These are phyloP conservation scores for Tupiocoris notatus DNA, from an alignment of 2,888 invertebrate species.

Conservation along the genomic window DNA sequence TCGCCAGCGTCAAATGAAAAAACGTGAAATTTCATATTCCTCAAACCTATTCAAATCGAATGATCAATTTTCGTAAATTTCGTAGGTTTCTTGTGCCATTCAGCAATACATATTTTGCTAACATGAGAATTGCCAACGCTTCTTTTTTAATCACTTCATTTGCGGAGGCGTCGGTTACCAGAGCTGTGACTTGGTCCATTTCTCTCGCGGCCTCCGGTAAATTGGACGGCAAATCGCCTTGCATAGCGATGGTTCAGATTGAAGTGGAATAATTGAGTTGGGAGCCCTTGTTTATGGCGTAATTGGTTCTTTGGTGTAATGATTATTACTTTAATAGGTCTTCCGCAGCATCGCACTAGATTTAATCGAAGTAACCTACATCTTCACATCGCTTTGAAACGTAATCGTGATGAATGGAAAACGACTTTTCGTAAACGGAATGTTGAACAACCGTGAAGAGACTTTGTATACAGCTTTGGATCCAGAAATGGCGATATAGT, in stretches of 20 bases:
- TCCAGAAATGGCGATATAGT: no score
- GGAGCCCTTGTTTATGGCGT: constrained; percentile 24
- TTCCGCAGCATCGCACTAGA: neutral
- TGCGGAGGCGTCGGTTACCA: constrained; percentile 14
- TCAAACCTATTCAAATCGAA: no score
- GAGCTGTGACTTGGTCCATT: constrained; percentile 13
- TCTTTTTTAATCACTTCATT: constrained; percentile 20
- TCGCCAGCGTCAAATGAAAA: no score
- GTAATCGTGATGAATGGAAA: neutral
- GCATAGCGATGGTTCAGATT: constrained; percentile 11
- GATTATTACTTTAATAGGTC: constrained; percentile 10
- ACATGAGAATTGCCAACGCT: no score
- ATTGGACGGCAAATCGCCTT: constrained; percentile 15
- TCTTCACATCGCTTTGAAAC: neutral
- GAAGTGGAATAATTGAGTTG: constrained; percentile 21
- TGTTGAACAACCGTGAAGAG: neutral
- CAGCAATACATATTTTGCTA: no score
- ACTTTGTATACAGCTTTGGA: no score
- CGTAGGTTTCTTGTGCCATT: no score
- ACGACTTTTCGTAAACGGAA: neutral
- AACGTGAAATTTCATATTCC: no score
- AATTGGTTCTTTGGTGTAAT: constrained; percentile 21
- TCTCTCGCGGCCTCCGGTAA: constrained; percentile 15
- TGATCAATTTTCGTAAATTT: no score
- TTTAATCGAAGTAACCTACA: neutral